Evolutionary conservation across 1,140 invertebrate species (phyloP).

Genomic region (Diprion similis): DNA sequence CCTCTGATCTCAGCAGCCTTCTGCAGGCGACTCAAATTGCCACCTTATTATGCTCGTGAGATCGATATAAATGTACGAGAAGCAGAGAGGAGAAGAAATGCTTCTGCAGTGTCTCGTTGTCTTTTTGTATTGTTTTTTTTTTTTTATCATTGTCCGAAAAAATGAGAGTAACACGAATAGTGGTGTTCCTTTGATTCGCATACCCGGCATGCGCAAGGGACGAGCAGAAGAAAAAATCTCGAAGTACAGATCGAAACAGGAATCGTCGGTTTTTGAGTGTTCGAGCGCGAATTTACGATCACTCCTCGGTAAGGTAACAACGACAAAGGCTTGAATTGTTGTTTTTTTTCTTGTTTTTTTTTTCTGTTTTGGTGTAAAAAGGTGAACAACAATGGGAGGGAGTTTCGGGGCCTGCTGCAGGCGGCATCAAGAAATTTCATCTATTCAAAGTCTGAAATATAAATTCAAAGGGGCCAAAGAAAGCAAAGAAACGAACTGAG

Average conservation of each 20-base stretch:
- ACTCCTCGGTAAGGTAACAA: background rate
- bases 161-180: background rate
- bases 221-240: background rate
- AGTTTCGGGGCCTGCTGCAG: background rate
- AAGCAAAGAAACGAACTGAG: background rate
- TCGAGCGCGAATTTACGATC: constrained; percentile 1
- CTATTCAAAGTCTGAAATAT: background rate
- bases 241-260: background rate
- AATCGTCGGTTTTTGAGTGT: background rate
- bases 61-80: background rate
- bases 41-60: background rate
- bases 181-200: background rate
- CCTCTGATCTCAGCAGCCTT: background rate
- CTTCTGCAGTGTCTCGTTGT: background rate
- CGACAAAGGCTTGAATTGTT: no score
- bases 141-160: no score
- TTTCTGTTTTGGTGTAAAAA: background rate
- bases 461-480: background rate
- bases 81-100: background rate
- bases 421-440: constrained; percentile 5
- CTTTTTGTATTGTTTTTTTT: background rate
- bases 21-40: background rate
- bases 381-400: constrained; percentile 1
- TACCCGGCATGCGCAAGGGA: background rate
- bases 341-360: no score